These are phyloP conservation scores for Cryptomyrus ogoouensis DNA, from an alignment of 2,113 vertebrate genomes.

Conservation along the genomic window DNA sequence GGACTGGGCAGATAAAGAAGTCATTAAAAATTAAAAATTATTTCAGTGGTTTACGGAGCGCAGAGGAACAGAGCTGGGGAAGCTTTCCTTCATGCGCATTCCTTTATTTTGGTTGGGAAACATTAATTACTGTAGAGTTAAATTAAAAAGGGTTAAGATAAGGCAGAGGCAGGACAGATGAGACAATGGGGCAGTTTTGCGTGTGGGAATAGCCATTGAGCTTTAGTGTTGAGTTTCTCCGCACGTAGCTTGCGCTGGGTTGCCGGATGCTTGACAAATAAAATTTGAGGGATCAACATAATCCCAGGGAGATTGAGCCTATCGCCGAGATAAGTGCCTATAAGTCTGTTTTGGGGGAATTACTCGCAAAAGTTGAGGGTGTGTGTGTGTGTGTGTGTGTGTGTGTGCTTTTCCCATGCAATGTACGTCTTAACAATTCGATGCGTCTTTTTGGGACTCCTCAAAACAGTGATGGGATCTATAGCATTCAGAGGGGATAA, in stretches of 20 bases:
- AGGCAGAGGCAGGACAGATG: slow-evolving; percentile 18
- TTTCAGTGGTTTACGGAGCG: slow-evolving; percentile 15
- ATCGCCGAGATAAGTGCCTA: slow-evolving; percentile 32
- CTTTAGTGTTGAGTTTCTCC: slow-evolving; percentile 22
- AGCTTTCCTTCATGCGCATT: background rate
- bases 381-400: background rate
- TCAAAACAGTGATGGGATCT: background rate
- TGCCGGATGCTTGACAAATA: slow-evolving; percentile 32
- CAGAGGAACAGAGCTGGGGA: slow-evolving; percentile 15
- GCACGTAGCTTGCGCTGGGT: slow-evolving; percentile 18
- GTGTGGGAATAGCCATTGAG: slow-evolving; percentile 19
- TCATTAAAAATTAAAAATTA: slow-evolving; percentile 29
- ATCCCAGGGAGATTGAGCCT: slow-evolving; percentile 36
- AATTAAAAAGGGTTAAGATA: slow-evolving; percentile 32
- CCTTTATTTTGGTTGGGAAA: slow-evolving; percentile 26
- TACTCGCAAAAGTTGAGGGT: slow-evolving; percentile 2
- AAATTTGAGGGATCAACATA: slow-evolving; percentile 40
- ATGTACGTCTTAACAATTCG: background rate
- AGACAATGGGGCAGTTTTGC: slow-evolving; percentile 19
- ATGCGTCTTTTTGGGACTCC: background rate
- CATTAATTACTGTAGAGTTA: slow-evolving; percentile 36
- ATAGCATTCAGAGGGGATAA: background rate
- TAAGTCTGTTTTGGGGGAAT: slow-evolving; percentile 29
- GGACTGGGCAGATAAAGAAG: slow-evolving; percentile 30
- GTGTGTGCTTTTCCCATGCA: background rate